Percentiles rank a stretch among this genome's conserved stretches.
These are phyloP conservation scores for Botia kubotai DNA, from an alignment of 2,797 vertebrate genomes.

Conservation along the genomic window DNA sequence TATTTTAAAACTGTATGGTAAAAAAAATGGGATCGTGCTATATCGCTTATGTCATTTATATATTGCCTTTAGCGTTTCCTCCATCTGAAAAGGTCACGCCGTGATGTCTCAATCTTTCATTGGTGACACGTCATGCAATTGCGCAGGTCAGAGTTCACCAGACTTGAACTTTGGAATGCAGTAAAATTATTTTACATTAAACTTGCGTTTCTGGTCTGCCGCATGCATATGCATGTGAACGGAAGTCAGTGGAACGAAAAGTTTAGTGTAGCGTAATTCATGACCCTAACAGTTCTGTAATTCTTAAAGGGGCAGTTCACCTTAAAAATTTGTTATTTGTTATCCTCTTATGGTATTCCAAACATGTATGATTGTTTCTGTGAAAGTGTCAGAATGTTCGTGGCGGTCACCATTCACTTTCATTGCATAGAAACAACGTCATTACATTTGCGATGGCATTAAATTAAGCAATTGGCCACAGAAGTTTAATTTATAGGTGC, in stretches of 20 bases:
- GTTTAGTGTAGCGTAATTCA: background rate
- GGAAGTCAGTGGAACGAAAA: background rate
- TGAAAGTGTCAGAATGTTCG: background rate
- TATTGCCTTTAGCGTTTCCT: no score
- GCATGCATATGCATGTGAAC: no score
- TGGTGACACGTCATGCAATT: no score
- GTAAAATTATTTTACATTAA: no score
- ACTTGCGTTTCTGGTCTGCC: no score
- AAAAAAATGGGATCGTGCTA: no score
- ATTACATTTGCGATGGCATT: background rate
- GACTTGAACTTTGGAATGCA: no score
- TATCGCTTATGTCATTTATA: no score
- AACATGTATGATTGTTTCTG: background rate
- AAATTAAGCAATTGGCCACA: background rate
- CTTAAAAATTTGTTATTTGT: background rate
- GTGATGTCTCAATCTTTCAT: no score
- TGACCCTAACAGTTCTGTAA: background rate
- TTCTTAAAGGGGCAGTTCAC: background rate
- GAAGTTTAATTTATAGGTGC: background rate
- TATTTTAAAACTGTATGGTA: no score
- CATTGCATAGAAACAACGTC: background rate
- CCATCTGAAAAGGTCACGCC: no score
- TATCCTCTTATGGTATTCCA: background rate
- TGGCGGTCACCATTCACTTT: background rate
- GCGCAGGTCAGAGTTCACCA: no score